These are phyloP conservation scores for Motacilla tschutschensis DNA, from an alignment of 2,113 vertebrate species.

Conservation along the genomic window DNA sequence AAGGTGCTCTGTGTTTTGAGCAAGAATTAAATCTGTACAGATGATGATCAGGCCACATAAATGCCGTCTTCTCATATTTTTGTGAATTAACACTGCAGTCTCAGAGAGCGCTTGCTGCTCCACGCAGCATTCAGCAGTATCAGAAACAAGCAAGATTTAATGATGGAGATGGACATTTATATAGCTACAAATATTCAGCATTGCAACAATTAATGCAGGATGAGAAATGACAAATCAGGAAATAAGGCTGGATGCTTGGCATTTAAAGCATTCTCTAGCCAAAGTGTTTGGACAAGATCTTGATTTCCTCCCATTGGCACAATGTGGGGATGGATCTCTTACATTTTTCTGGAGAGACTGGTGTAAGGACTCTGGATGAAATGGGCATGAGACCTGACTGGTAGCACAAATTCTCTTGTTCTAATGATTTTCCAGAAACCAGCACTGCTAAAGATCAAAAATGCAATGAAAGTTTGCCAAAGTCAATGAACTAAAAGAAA, in stretches of 20 bases:
- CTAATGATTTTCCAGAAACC: not conserved
- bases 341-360: not conserved
- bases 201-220: not conserved
- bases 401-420: not conserved
- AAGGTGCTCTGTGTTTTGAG: constrained; percentile 7
- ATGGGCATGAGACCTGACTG: not conserved
- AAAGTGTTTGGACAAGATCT: not conserved
- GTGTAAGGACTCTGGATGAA: not conserved
- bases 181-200: not conserved
- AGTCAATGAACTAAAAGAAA: not conserved
- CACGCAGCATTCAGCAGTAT: accelerated
- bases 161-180: not conserved
- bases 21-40: not conserved
- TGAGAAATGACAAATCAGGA: not conserved
- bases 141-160: not conserved
- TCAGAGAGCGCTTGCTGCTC: not conserved
- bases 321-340: not conserved
- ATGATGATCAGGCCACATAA: not conserved
- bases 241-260: not conserved
- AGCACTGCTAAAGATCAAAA: not conserved
- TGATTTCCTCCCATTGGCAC: not conserved
- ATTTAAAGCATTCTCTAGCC: not conserved
- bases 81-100: not conserved
- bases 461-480: not conserved
- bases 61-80: not conserved